Conservation (phyloP, 2,113 vertebrate species). For the Microcebus lehilahytsara region DNA sequence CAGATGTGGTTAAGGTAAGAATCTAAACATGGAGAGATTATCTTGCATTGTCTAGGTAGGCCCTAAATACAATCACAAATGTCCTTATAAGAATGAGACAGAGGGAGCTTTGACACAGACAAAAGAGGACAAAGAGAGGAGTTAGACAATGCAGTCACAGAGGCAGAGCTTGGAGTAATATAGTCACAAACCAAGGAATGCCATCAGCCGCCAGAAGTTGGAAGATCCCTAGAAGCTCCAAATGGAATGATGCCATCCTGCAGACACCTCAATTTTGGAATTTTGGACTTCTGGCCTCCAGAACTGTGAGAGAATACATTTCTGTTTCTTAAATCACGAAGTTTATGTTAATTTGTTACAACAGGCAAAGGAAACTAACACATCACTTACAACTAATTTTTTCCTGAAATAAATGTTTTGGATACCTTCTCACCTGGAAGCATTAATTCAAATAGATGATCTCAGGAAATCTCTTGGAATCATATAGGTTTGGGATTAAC, state of each 20-base stretch:
- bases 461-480: neutral
- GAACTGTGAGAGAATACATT: neutral
- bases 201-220: neutral
- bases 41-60: neutral
- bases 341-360: neutral
- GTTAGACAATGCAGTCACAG: neutral
- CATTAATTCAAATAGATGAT: neutral
- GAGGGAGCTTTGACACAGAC: neutral
- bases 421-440: neutral
- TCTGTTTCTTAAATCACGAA: neutral
- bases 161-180: neutral
- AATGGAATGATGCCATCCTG: neutral
- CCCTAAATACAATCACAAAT: neutral
- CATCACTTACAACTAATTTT: neutral
- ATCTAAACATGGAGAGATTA: neutral
- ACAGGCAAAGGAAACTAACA: neutral
- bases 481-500: neutral
- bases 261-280: neutral
- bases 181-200: neutral
- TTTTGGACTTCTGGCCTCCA: neutral
- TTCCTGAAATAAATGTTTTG: neutral
- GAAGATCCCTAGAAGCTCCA: neutral
- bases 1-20: neutral
- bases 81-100: neutral
- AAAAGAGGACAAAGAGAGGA: neutral